Base-by-base conservation (phyloP, 2,888 invertebrate species). In the Drosophila paramelanica region DNA sequence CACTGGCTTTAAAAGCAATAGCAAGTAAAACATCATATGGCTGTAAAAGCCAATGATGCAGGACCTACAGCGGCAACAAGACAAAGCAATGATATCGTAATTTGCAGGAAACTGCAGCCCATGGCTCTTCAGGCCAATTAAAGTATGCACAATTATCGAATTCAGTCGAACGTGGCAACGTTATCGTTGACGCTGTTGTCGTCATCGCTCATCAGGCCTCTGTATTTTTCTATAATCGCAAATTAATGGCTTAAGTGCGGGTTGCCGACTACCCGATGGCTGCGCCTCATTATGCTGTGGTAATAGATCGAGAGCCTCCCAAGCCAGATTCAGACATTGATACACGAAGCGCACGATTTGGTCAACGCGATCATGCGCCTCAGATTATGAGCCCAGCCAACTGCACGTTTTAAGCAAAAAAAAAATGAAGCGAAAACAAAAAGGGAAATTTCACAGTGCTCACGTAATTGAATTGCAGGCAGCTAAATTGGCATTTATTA, bases 391-490 rank as follows among this genome's bases (percentile, higher is more conserved):
- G 75, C 51, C 66, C 52, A 52, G 25, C 55, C 33, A 42, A 46
- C 36, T 77, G 84, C 84, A 87, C 89, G 89, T 87, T 89, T 89
- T 60, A 38, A 55, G 58, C 47, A 69, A 36, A 2, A 36, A 1
- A 13, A 13, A 36, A 36, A 36, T 11, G 64, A 49, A 57, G 59
- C 53, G 66, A 62, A 67, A 79, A 67, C 69, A 36, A 85, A 82
- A 88, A 87, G 88, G 83, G 88, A 83, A 83, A 89, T 81, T 83
- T 81, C 57, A 67, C 70, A 61, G 69, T 73, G 89, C 82, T 83
- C 83, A 83, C 83, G 83, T 83, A 83, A 83, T 83, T 83, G 88
- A 83, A 89, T 77, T 89, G 88, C 85, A 87, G 88, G 61, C 85
- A 74, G 70, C 88, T 71, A 89, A 83, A 83, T 83, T 83, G 83